A percentile compares a stretch with the other conserved stretches of the same genome.
Evolutionary conservation across 2,113 vertebrate genomes (phyloP).

Genomic region (Mus musculus): GRCm39 chr2:58397501-58398000

Average conservation of each 20-base stretch:
- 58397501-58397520: constrained; percentile 72
- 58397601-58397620: constrained; percentile 67
- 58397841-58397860: neutral
- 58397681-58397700: constrained; percentile 43
- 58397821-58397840: neutral
- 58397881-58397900: neutral
- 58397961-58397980: neutral
- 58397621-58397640: constrained; percentile 19
- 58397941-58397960: neutral
- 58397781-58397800: neutral
- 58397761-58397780: neutral
- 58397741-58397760: constrained; percentile 7
- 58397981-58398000: no score
- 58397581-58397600: constrained; percentile 62
- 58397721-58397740: constrained; percentile 11
- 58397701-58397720: neutral
- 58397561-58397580: constrained; percentile 65
- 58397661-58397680: neutral
- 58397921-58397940: neutral
- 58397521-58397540: constrained; percentile 67
- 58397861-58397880: neutral
- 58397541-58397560: constrained; percentile 78
- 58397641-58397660: constrained; percentile 48
- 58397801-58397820: neutral
- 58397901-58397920: neutral